Conservation (phyloP, 2,888 invertebrate genomes). For the Heliconius ethilla region DNA sequence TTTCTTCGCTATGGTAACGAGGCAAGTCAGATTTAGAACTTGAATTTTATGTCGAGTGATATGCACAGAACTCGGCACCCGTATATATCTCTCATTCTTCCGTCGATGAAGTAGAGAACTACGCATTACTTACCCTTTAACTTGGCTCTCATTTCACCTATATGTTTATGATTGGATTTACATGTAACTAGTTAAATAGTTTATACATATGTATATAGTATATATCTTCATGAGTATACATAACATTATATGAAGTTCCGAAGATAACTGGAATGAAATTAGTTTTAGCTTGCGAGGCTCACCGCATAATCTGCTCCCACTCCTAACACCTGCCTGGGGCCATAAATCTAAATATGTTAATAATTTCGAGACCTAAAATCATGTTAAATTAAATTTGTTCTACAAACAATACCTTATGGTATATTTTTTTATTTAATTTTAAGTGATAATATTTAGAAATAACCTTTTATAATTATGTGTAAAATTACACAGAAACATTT, state of each 20-base stretch:
- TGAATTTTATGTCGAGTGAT: no score
- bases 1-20: no score
- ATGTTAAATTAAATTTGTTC: background rate
- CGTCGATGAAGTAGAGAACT: no score
- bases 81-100: no score
- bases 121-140: no score
- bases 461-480: background rate
- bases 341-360: constrained; percentile 16
- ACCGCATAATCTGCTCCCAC: constrained; percentile 20
- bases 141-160: no score
- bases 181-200: no score
- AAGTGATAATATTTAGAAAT: background rate
- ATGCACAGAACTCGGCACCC: no score
- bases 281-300: constrained; percentile 15
- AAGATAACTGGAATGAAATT: constrained; percentile 12
- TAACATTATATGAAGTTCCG: constrained; percentile 5
- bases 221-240: background rate
- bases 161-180: no score
- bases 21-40: no score
- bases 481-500: constrained; percentile 4
- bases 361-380: constrained; percentile 25
- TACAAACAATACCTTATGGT: background rate
- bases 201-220: background rate
- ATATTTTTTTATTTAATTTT: background rate
- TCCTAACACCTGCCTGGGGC: constrained; percentile 1